A percentile compares a stretch with the other conserved stretches of the same genome.
Evolutionary conservation across 2,888 invertebrate species (phyloP).

Genomic region (Ochropleura leucogaster): DNA sequence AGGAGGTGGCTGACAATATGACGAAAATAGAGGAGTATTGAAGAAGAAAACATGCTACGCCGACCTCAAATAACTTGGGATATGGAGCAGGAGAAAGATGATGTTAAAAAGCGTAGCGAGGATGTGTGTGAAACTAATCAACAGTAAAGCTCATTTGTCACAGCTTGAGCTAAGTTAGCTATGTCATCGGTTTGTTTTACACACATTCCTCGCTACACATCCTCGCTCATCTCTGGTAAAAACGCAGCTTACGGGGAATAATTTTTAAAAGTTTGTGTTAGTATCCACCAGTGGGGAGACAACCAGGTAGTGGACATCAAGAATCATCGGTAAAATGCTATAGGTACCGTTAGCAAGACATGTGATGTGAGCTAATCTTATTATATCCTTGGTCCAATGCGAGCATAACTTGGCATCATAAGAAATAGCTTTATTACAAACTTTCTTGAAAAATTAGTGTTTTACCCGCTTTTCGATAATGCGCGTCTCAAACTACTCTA

Average conservation of each 20-base stretch:
- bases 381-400: conserved; percentile 88
- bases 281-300: neutral
- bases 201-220: no score
- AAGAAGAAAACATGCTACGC: no score
- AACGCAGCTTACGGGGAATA: neutral
- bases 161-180: no score
- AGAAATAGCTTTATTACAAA: conserved; percentile 73
- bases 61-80: no score
- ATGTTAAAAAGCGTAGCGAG: no score
- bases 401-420: conserved; percentile 88
- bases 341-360: conserved; percentile 78
- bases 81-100: no score
- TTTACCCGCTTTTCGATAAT: conserved; percentile 77
- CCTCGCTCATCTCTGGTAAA: no score
- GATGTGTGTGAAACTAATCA: no score
- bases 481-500: conserved; percentile 69
- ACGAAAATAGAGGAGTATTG: no score
- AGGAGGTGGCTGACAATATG: no score
- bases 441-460: conserved; percentile 61
- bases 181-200: no score
- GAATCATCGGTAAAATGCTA: conserved; percentile 75
- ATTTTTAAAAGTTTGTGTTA: neutral
- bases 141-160: no score
- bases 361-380: conserved; percentile 88
- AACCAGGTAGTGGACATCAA: neutral